These are phyloP conservation scores for Pristionchus mayeri DNA, from an alignment of 2,888 invertebrate species.

Conservation along the genomic window DNA sequence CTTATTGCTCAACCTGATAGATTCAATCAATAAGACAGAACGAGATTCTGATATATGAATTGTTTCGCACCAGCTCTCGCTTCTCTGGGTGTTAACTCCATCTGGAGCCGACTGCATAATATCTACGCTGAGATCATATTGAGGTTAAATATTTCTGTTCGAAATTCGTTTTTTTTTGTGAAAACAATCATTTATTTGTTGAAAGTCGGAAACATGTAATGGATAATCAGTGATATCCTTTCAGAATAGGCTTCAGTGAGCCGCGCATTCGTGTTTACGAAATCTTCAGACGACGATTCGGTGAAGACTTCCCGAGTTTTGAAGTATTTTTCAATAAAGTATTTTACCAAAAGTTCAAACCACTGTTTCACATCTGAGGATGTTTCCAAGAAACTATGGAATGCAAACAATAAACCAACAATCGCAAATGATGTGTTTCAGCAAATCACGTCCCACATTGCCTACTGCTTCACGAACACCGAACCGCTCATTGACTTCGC, in stretches of 20 bases:
- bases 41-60: no score
- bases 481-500: constrained; percentile 57
- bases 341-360: background rate
- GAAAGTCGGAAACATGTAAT: no score
- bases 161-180: no score
- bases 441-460: constrained; percentile 50
- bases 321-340: background rate
- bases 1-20: no score
- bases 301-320: background rate
- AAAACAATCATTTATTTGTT: no score
- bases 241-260: background rate
- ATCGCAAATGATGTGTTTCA: background rate
- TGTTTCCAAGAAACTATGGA: no score
- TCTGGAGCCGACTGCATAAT: constrained; percentile 11
- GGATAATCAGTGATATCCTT: no score
- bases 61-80: background rate
- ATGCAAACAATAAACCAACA: no score
- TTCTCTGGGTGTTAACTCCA: background rate
- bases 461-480: constrained; percentile 54
- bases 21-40: no score
- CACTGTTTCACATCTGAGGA: no score
- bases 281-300: background rate
- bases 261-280: background rate
- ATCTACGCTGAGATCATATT: background rate
- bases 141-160: no score